These are phyloP conservation scores for Saccostrea glomerata DNA, from an alignment of 1,140 invertebrate species.

Conservation along the genomic window DNA sequence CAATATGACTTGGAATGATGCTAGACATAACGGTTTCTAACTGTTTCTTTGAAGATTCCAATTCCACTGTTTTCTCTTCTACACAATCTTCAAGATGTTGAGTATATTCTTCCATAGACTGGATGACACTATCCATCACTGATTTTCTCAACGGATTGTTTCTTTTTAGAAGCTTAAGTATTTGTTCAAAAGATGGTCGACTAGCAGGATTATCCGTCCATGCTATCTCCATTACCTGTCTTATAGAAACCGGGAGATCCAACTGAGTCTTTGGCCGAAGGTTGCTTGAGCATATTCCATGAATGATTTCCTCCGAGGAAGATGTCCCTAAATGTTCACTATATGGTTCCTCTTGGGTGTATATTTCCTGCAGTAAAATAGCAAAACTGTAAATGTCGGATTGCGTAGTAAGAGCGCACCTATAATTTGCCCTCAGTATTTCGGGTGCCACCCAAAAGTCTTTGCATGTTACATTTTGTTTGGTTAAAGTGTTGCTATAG, in stretches of 20 bases:
- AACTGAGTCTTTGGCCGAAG: slow-evolving; percentile 62
- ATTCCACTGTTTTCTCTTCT: slow-evolving; percentile 42
- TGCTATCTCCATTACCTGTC: slow-evolving; percentile 69
- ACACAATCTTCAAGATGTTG: slow-evolving; percentile 62
- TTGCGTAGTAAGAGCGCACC: slow-evolving; percentile 48
- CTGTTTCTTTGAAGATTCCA: slow-evolving; percentile 38
- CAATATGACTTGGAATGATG: slow-evolving; percentile 40
- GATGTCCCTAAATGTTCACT: slow-evolving; percentile 60
- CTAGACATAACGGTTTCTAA: slow-evolving; percentile 40
- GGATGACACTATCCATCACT: slow-evolving; percentile 71
- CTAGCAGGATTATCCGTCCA: slow-evolving; percentile 62
- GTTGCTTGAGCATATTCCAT: slow-evolving; percentile 55
- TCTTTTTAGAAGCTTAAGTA: slow-evolving; percentile 60
- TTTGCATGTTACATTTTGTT: slow-evolving; percentile 16
- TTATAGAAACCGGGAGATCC: slow-evolving; percentile 60
- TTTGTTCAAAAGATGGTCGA: slow-evolving; percentile 66
- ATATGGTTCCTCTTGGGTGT: slow-evolving; percentile 70
- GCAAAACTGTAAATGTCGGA: slow-evolving; percentile 70
- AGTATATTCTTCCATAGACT: slow-evolving; percentile 72
- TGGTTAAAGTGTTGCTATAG: not conserved
- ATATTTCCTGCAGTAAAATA: slow-evolving; percentile 72
- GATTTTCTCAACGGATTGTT: slow-evolving; percentile 56
- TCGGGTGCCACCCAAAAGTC: slow-evolving; percentile 72
- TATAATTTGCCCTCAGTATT: slow-evolving; percentile 60
- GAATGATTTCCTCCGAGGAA: slow-evolving; percentile 60